Conservation (phyloP, 2,113 vertebrate species). For the Catharus fuscescens region DNA sequence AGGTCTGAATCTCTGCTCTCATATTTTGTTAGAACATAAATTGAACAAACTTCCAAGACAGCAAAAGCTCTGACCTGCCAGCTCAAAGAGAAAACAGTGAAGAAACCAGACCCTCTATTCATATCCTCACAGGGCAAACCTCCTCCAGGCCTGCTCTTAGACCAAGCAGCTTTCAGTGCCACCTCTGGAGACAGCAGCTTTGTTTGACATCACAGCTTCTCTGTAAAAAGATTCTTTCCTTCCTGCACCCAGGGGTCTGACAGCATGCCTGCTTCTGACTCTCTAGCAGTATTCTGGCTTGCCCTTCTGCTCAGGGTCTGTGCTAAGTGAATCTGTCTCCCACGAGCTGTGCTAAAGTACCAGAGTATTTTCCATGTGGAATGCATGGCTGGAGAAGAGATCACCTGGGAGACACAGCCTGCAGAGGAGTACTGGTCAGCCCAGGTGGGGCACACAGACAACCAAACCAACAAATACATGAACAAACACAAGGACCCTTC, state of each 20-base stretch:
- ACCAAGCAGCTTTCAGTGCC: background rate
- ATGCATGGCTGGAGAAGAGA: background rate
- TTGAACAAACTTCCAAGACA: background rate
- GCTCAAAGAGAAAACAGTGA: background rate
- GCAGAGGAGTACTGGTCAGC: background rate
- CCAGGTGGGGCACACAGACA: background rate
- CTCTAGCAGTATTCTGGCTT: background rate
- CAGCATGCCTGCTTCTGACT: background rate
- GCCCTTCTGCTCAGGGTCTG: background rate
- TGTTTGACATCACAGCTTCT: background rate
- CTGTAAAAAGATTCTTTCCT: background rate
- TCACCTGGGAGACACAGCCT: background rate
- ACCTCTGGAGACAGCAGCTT: background rate
- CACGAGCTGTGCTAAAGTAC: background rate
- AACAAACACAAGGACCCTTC: background rate
- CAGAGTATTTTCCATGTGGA: background rate
- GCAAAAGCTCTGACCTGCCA: background rate
- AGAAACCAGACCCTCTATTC: background rate
- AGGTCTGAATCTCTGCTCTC: background rate
- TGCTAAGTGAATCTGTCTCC: background rate
- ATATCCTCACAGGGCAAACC: background rate
- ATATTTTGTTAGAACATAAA: background rate
- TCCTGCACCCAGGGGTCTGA: background rate
- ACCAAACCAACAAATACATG: background rate
- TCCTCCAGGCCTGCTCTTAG: background rate